phyloP scores from a whole-genome alignment of 2,888 invertebrate genomes.

The Euplexia lucipara region DNA sequence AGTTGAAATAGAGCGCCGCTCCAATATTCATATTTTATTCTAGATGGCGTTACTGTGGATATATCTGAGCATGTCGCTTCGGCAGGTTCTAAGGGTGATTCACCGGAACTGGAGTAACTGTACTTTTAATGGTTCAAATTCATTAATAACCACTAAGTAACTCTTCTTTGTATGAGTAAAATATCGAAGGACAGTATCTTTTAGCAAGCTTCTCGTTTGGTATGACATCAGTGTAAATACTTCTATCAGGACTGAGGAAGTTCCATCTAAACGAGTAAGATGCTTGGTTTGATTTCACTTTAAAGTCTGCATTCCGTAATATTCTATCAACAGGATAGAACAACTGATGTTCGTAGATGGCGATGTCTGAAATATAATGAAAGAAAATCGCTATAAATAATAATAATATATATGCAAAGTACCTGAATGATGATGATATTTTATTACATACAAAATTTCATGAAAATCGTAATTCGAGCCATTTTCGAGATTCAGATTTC shows the following conservation, averaged over 20 bases:
- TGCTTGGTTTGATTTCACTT: background rate
- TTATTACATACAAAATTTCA: background rate
- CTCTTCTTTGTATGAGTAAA: slow-evolving; percentile 1
- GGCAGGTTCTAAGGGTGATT: too few relatives aligned
- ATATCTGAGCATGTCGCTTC: too few relatives aligned
- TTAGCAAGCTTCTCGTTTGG: slow-evolving; percentile 11
- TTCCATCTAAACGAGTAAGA: slow-evolving; percentile 36
- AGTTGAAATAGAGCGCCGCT: too few relatives aligned
- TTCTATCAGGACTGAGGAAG: background rate
- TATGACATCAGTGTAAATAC: background rate
- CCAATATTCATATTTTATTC: too few relatives aligned
- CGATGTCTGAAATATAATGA: slow-evolving; percentile 28
- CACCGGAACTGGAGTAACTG: too few relatives aligned
- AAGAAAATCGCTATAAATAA: background rate
- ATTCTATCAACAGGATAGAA: slow-evolving; percentile 31
- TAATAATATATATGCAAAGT: background rate
- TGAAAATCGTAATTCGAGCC: too few relatives aligned
- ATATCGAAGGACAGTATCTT: slow-evolving; percentile 39
- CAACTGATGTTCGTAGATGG: slow-evolving; percentile 12
- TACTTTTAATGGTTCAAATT: too few relatives aligned
- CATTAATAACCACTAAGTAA: slow-evolving; percentile 5
- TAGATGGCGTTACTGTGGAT: too few relatives aligned
- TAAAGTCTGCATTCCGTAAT: background rate
- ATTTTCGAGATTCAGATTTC: too few relatives aligned
- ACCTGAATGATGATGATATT: background rate